Percentiles rank a stretch among this genome's conserved stretches.
Evolutionary conservation across 2,113 vertebrate species (phyloP).

Genomic region (Polypterus bichir): DNA sequence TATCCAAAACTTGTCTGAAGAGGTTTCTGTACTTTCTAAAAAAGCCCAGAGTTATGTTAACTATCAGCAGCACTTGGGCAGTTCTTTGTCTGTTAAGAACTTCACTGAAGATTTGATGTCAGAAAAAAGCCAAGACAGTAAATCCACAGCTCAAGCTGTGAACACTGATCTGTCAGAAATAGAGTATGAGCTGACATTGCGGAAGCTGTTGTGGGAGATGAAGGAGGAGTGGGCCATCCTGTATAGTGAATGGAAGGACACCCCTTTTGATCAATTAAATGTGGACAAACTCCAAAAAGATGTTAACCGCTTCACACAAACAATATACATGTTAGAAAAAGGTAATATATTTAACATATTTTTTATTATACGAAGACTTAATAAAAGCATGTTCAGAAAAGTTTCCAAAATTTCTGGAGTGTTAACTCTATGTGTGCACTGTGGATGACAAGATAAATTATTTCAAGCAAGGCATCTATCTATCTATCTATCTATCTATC

Average conservation of each 20-base stretch:
- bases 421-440: too few species aligned
- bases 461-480: too few species aligned
- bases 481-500: too few species aligned
- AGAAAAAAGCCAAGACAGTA: slow-evolving; percentile 12
- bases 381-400: too few species aligned
- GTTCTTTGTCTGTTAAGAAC: slow-evolving; percentile 7
- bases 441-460: too few species aligned
- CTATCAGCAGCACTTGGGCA: slow-evolving; percentile 26
- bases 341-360: slow-evolving; percentile 21
- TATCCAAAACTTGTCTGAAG: slow-evolving; percentile 26
- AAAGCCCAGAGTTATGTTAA: slow-evolving; percentile 26
- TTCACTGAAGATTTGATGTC: slow-evolving; percentile 16
- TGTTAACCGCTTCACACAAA: slow-evolving; percentile 36
- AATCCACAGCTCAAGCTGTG: slow-evolving; percentile 16
- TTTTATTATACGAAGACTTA: not conserved
- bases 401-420: too few species aligned
- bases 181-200: slow-evolving; percentile 35
- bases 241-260: slow-evolving; percentile 29
- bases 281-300: slow-evolving; percentile 32
- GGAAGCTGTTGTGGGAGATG: slow-evolving; percentile 39
- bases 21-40: slow-evolving; percentile 24
- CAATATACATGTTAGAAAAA: slow-evolving; percentile 40
- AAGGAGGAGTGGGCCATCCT: slow-evolving; percentile 33
- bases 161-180: slow-evolving; percentile 33
- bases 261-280: slow-evolving; percentile 31